Percentiles rank a stretch among this genome's conserved stretches.
phyloP scores from a whole-genome alignment of 1,140 invertebrate species.

The Mercenaria mercenaria region DNA sequence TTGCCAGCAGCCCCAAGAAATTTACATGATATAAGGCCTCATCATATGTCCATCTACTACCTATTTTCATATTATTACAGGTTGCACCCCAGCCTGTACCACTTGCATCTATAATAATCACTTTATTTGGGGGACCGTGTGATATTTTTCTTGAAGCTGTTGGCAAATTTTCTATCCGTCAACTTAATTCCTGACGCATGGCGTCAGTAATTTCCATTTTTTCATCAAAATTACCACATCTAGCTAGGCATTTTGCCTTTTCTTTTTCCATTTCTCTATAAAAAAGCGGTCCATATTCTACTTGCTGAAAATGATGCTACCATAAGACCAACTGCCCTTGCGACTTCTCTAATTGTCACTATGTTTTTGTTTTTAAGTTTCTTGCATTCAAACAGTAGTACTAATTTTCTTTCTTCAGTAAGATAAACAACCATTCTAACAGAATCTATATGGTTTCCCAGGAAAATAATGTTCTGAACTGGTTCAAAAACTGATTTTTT shows the following conservation, averaged over 20 bases:
- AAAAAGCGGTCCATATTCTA: slow-evolving; percentile 48
- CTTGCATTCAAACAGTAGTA: neutral
- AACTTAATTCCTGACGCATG: slow-evolving; percentile 36
- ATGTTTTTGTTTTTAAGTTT: neutral
- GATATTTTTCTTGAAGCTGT: neutral
- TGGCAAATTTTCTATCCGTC: slow-evolving; percentile 52
- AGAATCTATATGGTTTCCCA: slow-evolving; percentile 61
- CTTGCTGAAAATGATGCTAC: slow-evolving; percentile 57
- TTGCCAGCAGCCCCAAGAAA: slow-evolving; percentile 22
- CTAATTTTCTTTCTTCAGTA: neutral
- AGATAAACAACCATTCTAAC: slow-evolving; percentile 58
- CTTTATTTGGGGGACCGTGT: neutral
- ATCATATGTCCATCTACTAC: slow-evolving; percentile 15
- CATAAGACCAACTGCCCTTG: slow-evolving; percentile 28
- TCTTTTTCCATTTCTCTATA: slow-evolving; percentile 49
- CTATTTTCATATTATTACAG: slow-evolving; percentile 21
- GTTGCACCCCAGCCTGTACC: slow-evolving; percentile 46
- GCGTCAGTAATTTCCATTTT: neutral
- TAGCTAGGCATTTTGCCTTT: neutral
- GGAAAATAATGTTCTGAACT: slow-evolving; percentile 24
- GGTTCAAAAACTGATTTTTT: slow-evolving; percentile 59
- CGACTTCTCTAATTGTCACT: slow-evolving; percentile 38
- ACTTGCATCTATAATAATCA: slow-evolving; percentile 47
- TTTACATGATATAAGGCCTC: slow-evolving; percentile 1
- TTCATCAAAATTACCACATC: slow-evolving; percentile 44